Percentiles rank a stretch among this genome's conserved stretches.
These are phyloP conservation scores for Empidonax traillii DNA, from an alignment of 2,113 vertebrate species.

Conservation along the genomic window DNA sequence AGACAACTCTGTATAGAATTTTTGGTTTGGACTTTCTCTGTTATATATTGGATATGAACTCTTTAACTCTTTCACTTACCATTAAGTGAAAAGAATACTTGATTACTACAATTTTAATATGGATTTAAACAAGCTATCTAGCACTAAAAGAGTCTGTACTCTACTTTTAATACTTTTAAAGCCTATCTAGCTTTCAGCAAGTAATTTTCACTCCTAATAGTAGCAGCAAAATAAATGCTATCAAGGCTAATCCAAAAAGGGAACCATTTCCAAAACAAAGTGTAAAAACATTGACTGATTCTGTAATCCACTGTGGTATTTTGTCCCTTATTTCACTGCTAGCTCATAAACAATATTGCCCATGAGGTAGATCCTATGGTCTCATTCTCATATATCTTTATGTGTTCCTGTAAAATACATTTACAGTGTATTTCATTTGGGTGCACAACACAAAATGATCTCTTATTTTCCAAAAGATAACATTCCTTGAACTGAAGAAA, in stretches of 20 bases:
- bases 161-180: background rate
- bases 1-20: background rate
- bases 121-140: background rate
- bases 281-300: background rate
- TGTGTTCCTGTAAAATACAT: background rate
- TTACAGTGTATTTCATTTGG: background rate
- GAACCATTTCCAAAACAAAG: background rate
- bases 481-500: background rate
- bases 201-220: background rate
- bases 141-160: background rate
- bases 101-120: background rate
- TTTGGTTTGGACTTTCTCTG: background rate
- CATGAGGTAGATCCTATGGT: background rate
- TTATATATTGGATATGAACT: background rate
- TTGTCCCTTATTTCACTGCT: background rate
- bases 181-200: background rate
- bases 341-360: background rate
- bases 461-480: background rate
- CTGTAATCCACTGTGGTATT: background rate
- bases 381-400: background rate
- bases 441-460: background rate
- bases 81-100: background rate
- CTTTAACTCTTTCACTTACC: background rate
- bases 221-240: background rate
- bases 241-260: background rate